Base-by-base conservation (phyloP, 2,797 vertebrate species). In the Gallinago stenura region DNA sequence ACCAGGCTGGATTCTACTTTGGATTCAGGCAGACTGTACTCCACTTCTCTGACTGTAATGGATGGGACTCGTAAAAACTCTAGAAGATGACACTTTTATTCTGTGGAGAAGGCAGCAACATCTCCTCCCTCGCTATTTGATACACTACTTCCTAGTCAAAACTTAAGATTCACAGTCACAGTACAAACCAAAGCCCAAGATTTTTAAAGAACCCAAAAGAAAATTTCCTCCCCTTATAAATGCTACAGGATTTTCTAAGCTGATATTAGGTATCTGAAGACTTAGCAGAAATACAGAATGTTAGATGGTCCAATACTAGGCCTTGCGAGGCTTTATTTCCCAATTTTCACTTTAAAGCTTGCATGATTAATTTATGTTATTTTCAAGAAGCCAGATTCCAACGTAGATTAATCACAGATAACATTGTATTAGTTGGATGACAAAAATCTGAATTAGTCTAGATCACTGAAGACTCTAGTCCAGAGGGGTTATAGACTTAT, bases 1-100 rank as follows among this genome's bases (percentile, higher is more conserved):
- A 95, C 37, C 43, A 90, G 70, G 43, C 37, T 82, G 80, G 35
- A 93, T 87, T 94, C 50, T 78, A 90, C 72, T 73, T 83, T 69
- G 50, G 70, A 89, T 79, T 33, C 76, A 72, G 31, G 77, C 37
- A 89, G 62, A 50, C 1, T 79, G 66, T 91, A 69, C 56, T 95
- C 66, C 56, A 60, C 19, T 35, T 60, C n/a, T 65, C 51, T 82
- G 51, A 31, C 69, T 85, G 22, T 39, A 73, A 77, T 33, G 35
- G 61, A 81, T 25, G 33, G 10, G 35, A 87, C 24, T 94, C 53
- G 64, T 33, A 87, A 84, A 83, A 87, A 54, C 61, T 76, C 41
- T 54, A 76, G 46, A 89, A 81, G 50, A 79, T 0, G 7, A 28
- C 21, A 66, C 31, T 43, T 62, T 79, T 61, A 58, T 76, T 79